Conservation (phyloP, 2,888 invertebrate genomes). For the Eupithecia vulgata region DNA sequence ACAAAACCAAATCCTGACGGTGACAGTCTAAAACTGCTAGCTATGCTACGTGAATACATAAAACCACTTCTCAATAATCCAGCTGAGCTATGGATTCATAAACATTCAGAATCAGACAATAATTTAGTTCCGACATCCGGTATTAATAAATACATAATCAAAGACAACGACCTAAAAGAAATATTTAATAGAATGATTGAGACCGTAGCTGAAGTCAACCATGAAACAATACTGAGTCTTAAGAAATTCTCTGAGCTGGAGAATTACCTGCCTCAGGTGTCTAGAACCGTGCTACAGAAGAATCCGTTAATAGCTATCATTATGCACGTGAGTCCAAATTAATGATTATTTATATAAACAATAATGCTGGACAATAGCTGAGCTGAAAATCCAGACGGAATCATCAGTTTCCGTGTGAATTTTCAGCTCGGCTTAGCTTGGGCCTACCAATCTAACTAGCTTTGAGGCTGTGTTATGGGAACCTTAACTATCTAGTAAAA, state of each 20-base stretch:
- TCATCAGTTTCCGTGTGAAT: too few relatives aligned
- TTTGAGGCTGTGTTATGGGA: too few relatives aligned
- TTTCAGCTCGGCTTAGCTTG: too few relatives aligned
- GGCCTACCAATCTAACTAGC: too few relatives aligned
- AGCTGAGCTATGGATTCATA: not conserved
- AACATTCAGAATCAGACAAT: not conserved
- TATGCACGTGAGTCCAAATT: conserved; percentile 20
- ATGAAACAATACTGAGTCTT: conserved; percentile 14
- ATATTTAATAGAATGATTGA: conserved; percentile 16
- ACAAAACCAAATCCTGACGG: not conserved
- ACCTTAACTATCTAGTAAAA: too few relatives aligned
- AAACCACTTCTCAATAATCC: not conserved
- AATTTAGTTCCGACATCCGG: not conserved
- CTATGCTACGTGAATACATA: not conserved
- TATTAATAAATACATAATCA: not conserved
- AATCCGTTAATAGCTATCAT: conserved; percentile 18
- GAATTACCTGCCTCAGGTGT: conserved; percentile 20
- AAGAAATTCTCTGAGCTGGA: conserved; percentile 20
- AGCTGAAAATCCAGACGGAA: too few relatives aligned
- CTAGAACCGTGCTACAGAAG: not conserved
- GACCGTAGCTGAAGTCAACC: conserved; percentile 8
- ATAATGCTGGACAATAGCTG: too few relatives aligned
- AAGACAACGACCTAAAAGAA: conserved; percentile 5
- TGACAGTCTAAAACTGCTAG: not conserved
- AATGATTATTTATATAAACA: not conserved